These are phyloP conservation scores for Austrolebias charrua DNA, from an alignment of 2,797 vertebrate species.

Conservation along the genomic window DNA sequence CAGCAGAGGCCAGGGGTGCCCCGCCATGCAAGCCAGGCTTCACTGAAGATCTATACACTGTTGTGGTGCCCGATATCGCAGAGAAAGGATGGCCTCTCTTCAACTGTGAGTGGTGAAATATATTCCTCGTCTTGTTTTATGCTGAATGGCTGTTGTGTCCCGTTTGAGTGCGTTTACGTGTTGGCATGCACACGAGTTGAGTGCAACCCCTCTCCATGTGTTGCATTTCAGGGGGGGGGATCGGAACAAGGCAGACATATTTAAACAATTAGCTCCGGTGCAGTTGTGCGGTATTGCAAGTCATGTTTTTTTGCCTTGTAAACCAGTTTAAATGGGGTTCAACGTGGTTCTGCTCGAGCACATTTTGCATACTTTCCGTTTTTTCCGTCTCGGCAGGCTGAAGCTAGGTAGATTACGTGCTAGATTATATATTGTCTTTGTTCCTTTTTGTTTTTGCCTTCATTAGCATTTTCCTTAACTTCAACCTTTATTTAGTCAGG, in stretches of 20 bases:
- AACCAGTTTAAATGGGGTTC: slow-evolving; percentile 65
- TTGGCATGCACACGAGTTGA: slow-evolving; percentile 31
- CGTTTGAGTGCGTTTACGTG: slow-evolving; percentile 31
- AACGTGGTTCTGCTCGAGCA: slow-evolving; percentile 49
- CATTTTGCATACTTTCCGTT: slow-evolving; percentile 30
- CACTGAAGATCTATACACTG: slow-evolving; percentile 91
- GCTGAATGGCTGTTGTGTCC: slow-evolving; percentile 72
- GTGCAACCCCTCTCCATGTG: slow-evolving; percentile 39
- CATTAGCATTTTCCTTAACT: slow-evolving; percentile 33
- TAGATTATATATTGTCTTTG: slow-evolving; percentile 2
- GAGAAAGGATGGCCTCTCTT: slow-evolving; percentile 90
- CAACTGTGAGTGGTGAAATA: slow-evolving; percentile 82
- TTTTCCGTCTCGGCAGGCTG: slow-evolving; percentile 13
- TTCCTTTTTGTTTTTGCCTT: slow-evolving; percentile 6
- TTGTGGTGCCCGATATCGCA: slow-evolving; percentile 80
- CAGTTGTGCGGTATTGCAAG: slow-evolving; percentile 60
- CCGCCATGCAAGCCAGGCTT: slow-evolving; percentile 92
- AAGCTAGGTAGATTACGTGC: slow-evolving; percentile 13
- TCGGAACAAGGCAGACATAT: slow-evolving; percentile 70
- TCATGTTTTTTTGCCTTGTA: slow-evolving; percentile 73
- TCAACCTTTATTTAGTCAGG: no score
- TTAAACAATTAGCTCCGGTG: slow-evolving; percentile 74
- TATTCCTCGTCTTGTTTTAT: slow-evolving; percentile 22
- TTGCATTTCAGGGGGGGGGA: slow-evolving; percentile 60
- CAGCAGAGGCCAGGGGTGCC: slow-evolving; percentile 85